Conservation (phyloP, 2,888 invertebrate species). For the Heteropelma amictum region DNA sequence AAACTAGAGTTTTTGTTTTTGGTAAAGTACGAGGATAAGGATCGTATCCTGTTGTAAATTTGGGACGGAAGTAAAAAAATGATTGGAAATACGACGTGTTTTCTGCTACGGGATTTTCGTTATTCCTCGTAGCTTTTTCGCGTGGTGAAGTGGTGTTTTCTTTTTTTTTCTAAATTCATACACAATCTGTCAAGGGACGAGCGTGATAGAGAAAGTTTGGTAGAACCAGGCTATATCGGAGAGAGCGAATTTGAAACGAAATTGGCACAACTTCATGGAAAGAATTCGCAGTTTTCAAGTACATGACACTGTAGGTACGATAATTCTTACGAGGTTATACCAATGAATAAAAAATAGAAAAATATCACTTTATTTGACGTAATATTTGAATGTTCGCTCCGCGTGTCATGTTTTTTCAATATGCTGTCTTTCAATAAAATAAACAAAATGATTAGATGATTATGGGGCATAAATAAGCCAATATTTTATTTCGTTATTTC, state of each 20-base stretch:
- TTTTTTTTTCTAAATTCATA: neutral
- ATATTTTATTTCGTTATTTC: too few relatives aligned
- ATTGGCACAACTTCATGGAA: conserved; percentile 37
- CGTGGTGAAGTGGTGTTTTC: neutral
- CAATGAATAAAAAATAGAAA: neutral
- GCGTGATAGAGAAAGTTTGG: neutral
- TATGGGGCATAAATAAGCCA: too few relatives aligned
- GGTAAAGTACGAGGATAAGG: too few relatives aligned
- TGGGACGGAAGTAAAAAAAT: neutral
- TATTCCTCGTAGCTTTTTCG: neutral
- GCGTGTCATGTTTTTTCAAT: neutral
- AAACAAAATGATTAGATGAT: conserved; percentile 4
- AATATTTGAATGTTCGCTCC: neutral
- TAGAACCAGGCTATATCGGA: neutral
- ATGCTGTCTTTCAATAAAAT: conserved; percentile 2
- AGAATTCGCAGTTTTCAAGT: conserved; percentile 12
- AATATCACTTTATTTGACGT: neutral
- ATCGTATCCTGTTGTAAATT: neutral
- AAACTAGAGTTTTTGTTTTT: too few relatives aligned
- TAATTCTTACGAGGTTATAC: neutral
- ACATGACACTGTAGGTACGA: conserved; percentile 35
- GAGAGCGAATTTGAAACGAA: neutral
- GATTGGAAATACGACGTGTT: conserved; percentile 8
- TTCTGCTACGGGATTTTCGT: conserved; percentile 4
- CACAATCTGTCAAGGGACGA: neutral